Evolutionary conservation across 2,797 vertebrate genomes (phyloP).

Genomic region (Lagocephalus sceleratus): DNA sequence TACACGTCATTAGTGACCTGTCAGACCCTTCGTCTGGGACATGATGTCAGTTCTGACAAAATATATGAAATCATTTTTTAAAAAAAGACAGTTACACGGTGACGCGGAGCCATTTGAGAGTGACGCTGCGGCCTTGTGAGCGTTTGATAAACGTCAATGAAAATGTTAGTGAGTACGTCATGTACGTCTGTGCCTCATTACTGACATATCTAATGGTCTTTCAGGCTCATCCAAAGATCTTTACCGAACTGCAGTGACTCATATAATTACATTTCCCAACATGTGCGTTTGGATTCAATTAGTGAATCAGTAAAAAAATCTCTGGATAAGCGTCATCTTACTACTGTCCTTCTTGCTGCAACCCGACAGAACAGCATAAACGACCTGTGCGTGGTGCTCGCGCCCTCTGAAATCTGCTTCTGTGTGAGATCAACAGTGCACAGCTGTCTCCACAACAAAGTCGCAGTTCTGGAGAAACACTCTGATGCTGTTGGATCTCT

Average conservation of each 20-base stretch:
- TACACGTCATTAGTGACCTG: slow-evolving; percentile 51
- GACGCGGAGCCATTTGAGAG: neutral
- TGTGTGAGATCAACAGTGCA: slow-evolving; percentile 27
- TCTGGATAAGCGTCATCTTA: slow-evolving; percentile 25
- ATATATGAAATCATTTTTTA: slow-evolving; percentile 3
- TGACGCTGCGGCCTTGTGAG: slow-evolving; percentile 3
- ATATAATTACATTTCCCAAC: slow-evolving; percentile 34
- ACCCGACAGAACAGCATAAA: slow-evolving; percentile 32
- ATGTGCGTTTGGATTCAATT: slow-evolving; percentile 34
- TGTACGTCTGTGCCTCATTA: slow-evolving; percentile 32
- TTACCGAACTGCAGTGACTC: slow-evolving; percentile 53
- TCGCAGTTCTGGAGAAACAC: slow-evolving; percentile 2
- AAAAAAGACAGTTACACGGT: neutral
- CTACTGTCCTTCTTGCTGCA: slow-evolving; percentile 22
- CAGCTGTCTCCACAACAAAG: neutral
- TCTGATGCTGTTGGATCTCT: slow-evolving; percentile 29
- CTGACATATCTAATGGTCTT: slow-evolving; percentile 21
- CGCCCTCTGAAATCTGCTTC: slow-evolving; percentile 9
- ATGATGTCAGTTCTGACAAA: slow-evolving; percentile 25
- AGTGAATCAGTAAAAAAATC: slow-evolving; percentile 34
- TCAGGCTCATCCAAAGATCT: slow-evolving; percentile 10
- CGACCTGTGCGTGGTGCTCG: slow-evolving; percentile 10
- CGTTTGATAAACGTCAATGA: slow-evolving; percentile 1
- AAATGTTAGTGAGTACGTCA: slow-evolving; percentile 32
- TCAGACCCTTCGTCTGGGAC: slow-evolving; percentile 16